Evolutionary conservation across 2,797 vertebrate species (phyloP), one percentile per base, ranked within the genome.

Genomic region (Lepus oiostolus): DNA sequence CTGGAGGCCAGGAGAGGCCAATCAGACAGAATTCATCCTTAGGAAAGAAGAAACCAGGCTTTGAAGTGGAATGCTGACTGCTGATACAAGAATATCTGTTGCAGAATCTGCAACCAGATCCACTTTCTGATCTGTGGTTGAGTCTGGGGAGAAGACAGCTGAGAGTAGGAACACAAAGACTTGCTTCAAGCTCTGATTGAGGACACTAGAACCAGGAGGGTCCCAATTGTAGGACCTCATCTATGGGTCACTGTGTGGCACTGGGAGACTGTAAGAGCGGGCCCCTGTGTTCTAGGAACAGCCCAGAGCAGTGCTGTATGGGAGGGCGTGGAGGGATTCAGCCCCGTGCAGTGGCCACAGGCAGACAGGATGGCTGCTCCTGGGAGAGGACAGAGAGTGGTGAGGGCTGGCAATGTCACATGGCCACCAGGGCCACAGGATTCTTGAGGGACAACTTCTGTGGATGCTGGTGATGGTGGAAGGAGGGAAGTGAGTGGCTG

Each of bases 401-500:
- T 30, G n/a, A 72, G 52, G n/a, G 63, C 62, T 68, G 54, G 58
- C 4, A 65, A 3, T 35, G 38, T 76, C 38, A 14, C 35, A 13
- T 5, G 42, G 85, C 38, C 28, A 47, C 24, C 54, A 77, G 28
- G 28, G 10, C 63, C 21, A 38, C 4, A 14, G 52, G 1, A 38
- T 35, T 60, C 62, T 68, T 2, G 47, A 76, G 1, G 8, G 54
- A 76, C 10, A 71, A 30, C 35, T 79, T 16, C 21, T 74, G 42
- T 17, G 42, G 67, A 85, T 21, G 14, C 24, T 7, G 52, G 7
- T 7, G 60, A 14, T 63, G 13, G 62, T 28, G 52, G 65, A 11
- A 22, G 2, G 5, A 0, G 7, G 11, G 35, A 35, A 63, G 19
- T 11, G 5, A n/a, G 28, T 5, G n/a, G 0, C n/a, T 32, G 12